Conservation (phyloP, 2,113 vertebrate species). For the Toxostoma redivivum region DNA sequence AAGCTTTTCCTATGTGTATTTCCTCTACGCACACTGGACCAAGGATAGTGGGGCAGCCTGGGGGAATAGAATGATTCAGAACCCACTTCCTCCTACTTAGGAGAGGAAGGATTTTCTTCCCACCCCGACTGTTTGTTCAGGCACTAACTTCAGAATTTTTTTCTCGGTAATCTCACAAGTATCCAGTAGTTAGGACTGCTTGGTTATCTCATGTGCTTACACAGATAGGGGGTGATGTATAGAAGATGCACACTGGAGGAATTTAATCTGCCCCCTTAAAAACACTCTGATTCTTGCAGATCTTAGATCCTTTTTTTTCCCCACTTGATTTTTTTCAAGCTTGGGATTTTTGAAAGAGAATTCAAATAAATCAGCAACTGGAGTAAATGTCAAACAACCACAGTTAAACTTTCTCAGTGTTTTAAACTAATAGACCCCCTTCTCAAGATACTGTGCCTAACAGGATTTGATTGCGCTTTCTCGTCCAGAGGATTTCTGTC, state of each 20-base stretch:
- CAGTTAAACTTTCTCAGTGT: background rate
- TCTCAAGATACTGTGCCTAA: background rate
- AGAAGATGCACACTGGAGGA: background rate
- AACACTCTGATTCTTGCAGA: background rate
- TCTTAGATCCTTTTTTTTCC: background rate
- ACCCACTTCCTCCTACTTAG: background rate
- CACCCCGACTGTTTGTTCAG: background rate
- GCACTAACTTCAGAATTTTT: background rate
- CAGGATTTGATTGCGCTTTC: background rate
- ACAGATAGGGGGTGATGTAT: background rate
- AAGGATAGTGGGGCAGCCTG: too few species aligned
- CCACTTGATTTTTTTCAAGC: background rate
- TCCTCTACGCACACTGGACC: rapidly evolving
- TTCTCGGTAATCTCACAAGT: background rate
- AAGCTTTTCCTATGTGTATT: rapidly evolving
- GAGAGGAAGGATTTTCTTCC: background rate
- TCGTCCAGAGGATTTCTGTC: conserved; percentile 26
- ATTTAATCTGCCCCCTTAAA: background rate
- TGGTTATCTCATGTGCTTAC: background rate
- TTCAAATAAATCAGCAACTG: background rate
- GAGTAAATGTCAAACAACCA: background rate
- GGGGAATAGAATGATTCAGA: background rate
- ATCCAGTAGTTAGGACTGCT: background rate
- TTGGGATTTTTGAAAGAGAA: background rate
- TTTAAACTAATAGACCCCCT: background rate